Evolutionary conservation across 2,888 invertebrate species (phyloP).

Genomic region (Drosophila sordidapex): DNA sequence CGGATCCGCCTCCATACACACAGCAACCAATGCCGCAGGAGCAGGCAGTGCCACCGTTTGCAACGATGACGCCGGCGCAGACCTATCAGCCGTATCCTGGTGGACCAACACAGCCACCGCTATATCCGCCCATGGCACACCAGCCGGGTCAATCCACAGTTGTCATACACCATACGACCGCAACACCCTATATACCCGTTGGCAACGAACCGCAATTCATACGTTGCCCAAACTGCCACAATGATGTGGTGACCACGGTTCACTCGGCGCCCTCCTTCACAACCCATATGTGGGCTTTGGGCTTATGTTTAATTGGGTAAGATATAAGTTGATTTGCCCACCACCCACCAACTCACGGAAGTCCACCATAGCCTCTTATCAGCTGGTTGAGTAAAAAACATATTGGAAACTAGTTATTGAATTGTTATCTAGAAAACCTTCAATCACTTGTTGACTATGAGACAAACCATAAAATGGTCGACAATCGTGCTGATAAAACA

Average conservation of each 20-base stretch:
- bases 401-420: background rate
- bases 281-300: conserved; percentile 26
- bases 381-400: conserved; percentile 1
- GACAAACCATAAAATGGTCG: background rate
- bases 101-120: conserved; percentile 44
- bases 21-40: conserved; percentile 29
- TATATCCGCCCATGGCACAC: conserved; percentile 35
- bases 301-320: conserved; percentile 41
- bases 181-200: conserved; percentile 16
- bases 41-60: background rate
- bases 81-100: conserved; percentile 43
- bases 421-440: background rate
- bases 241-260: conserved; percentile 45
- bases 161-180: conserved; percentile 28
- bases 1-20: conserved; percentile 31
- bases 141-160: conserved; percentile 14
- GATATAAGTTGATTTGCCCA: conserved; percentile 3
- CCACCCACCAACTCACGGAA: background rate
- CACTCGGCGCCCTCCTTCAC: background rate
- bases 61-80: conserved; percentile 19
- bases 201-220: conserved; percentile 45
- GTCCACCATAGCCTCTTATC: background rate
- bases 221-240: conserved; percentile 41
- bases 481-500: background rate
- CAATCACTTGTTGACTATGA: background rate